Base-by-base conservation (phyloP, 2,113 vertebrate genomes). In the Erpornis zantholeuca region DNA sequence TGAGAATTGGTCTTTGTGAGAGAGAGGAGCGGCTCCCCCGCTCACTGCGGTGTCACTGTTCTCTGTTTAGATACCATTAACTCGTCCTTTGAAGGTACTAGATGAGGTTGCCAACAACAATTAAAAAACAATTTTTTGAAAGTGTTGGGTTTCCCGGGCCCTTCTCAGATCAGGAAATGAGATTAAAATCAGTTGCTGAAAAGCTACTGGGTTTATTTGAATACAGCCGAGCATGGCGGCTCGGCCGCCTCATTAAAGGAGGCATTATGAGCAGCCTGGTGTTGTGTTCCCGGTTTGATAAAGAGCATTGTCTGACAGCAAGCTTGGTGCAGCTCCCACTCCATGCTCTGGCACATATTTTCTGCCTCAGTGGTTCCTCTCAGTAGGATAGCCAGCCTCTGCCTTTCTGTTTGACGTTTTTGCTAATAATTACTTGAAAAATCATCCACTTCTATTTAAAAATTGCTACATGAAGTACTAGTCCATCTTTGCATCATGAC, bases 401-500 rank as follows among this genome's bases (percentile, higher is more conserved):
- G 75, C 95, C 86, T 97, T 96, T 94, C 91, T 94, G 82, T 96
- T 97, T 96, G 97, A 96, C 94, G 8, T 96, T 97, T 97, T 96
- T 96, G 95, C 93, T 97, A 96, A 96, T 98, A 97, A 98, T 98
- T 96, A 94, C 96, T 97, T 96, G 95, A 97, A 97, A 97, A 97
- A 96, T 92, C 75, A 68, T 96, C 93, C 94, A 84, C 84, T 97
- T 93, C 91, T 97, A 91, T 96, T 97, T 97, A 96, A 93, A 97
- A 98, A 97, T 95, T 96, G 94, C 95, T 94, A 68, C 82, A 49
- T 94, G 90, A 90, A 97, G 91, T 97, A 95, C 94, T 88, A 92
- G 94, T 95, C 95, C 68, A 54, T 97, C 95, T 97, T 96, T 91
- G 90, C 96, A 85, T 93, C 77, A 31, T 95, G 95, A 97, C 93